Evolutionary conservation across 2,888 invertebrate genomes (phyloP), one percentile per base, ranked within the genome.

Genomic region (Palloptera scutellata): DNA sequence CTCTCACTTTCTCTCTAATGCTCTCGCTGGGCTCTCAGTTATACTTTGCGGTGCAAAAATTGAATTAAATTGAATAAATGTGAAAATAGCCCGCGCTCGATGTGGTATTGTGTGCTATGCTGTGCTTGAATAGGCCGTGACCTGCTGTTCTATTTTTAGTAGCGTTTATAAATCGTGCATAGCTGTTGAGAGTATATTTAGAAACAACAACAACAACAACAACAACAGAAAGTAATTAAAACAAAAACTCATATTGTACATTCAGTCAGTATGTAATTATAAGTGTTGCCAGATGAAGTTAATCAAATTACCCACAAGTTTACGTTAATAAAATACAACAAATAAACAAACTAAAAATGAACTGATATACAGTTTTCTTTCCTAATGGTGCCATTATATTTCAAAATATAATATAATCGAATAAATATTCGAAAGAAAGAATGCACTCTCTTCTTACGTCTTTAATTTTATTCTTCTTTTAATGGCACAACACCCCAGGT

Each of bases 131-230:
- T 76, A 78, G 80, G 82, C 81, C 81, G 74, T 81, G 82, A 82
- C 80, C 82, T 79, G 81, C 73, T 78, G 78, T 78, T 78, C 79
- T 81, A 81, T 81, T 77, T 78, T 74, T 82, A 81, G 77, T 72
- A 66, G 71, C 75, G 70, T 78, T 79, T 81, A 78, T 77, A 82
- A 80, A 78, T 80, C 79, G 77, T 79, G 77, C 78, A 81, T 76
- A 76, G 74, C 82, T 77, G 76, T 75, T 70, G 70, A 62, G 60
- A 60, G 54, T 73, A 73, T 71, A 70, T 74, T 72, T 74, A 73
- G 70, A 71, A 69, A 67, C 71, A 72, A 61, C 68, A 71, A 72
- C 52, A 59, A 62, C 71, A 72, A 61, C 68, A 71, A 72, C 52
- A 59, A 62, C 20, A 65, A 61, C 51, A 66, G 64, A 57, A 68